Conservation (phyloP, 2,113 vertebrate genomes). For the Chitala chitala region DNA sequence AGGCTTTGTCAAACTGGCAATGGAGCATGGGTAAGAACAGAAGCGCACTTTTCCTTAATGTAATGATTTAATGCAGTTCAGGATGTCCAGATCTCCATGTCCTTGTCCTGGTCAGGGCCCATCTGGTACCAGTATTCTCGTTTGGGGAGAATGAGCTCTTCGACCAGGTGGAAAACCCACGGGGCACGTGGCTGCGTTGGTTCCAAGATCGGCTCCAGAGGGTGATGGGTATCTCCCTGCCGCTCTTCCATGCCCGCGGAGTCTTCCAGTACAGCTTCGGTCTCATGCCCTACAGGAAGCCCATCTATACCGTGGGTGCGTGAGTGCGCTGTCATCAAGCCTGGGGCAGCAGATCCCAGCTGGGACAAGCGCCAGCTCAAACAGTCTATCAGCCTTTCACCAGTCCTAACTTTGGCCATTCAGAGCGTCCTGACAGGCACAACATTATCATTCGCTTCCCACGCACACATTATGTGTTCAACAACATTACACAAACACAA, state of each 20-base stretch:
- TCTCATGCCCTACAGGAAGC: constrained; percentile 76
- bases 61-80: too few relatives aligned
- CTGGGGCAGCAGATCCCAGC: neutral
- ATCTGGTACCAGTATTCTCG: constrained; percentile 79
- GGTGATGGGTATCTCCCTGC: constrained; percentile 81
- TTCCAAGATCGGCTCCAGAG: constrained; percentile 72
- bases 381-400: neutral
- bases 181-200: constrained; percentile 72
- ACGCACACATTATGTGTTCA: too few relatives aligned
- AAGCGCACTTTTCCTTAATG: too few relatives aligned
- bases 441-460: too few relatives aligned
- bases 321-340: constrained; percentile 19
- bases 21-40: constrained; percentile 71
- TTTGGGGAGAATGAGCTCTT: constrained; percentile 91
- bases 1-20: constrained; percentile 85
- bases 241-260: constrained; percentile 82
- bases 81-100: neutral
- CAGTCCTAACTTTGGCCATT: too few relatives aligned
- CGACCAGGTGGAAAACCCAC: constrained; percentile 73
- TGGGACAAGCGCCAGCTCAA: neutral
- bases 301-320: constrained; percentile 82
- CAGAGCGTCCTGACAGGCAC: too few relatives aligned
- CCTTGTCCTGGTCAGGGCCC: constrained; percentile 51
- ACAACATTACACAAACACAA: too few relatives aligned
- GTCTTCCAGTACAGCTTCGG: constrained; percentile 93